Evolutionary conservation across 2,113 vertebrate species (phyloP), one percentile per base, ranked within the genome.

Genomic region (Seriola aureovittata): DNA sequence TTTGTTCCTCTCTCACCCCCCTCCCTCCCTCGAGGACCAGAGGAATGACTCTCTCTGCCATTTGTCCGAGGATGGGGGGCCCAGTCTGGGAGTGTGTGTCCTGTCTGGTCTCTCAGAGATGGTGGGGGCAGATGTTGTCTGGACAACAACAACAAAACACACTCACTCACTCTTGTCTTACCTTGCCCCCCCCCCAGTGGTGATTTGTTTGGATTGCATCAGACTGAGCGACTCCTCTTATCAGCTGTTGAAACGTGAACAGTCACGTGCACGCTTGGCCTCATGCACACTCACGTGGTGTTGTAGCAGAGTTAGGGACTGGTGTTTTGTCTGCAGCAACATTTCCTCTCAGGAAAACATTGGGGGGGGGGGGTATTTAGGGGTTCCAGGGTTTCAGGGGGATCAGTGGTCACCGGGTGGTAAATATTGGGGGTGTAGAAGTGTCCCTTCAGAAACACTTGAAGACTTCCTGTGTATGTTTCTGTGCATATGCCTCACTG

Each of bases 71-170:
- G 21, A 42, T n/a, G 17, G 63, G 70, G 79, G 71, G 57, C 42
- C 54, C 79, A 34, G 62, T 66, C 63, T 81, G 72, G 10, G 72
- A 9, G 40, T 17, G 40, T 46, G 66, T 17, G 73, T 71, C 32
- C 44, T 50, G 81, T 83, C 74, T 84, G 75, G 40, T 40, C 34
- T 48, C 42, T 12, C 32, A 36, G 60, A 65, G 75, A 58, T 3
- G 62, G 11, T 8, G 5, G 52, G 50, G 66, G 55, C 82, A 85
- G 82, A 75, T 85, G 78, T 81, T 59, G 83, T 81, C 83, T 77
- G 78, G 78, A 75, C 82, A 38, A 82, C 75, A 83, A 63, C 65
- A 58, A 65, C 42, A 63, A 70, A 52, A 70, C 60, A 66, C 19
- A 59, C 38, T 48, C 65, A 32, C 32, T 7, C 48, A 2, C 16